Base-by-base conservation (phyloP, 2,888 invertebrate species). In the Scaptomyza tumidula region DNA sequence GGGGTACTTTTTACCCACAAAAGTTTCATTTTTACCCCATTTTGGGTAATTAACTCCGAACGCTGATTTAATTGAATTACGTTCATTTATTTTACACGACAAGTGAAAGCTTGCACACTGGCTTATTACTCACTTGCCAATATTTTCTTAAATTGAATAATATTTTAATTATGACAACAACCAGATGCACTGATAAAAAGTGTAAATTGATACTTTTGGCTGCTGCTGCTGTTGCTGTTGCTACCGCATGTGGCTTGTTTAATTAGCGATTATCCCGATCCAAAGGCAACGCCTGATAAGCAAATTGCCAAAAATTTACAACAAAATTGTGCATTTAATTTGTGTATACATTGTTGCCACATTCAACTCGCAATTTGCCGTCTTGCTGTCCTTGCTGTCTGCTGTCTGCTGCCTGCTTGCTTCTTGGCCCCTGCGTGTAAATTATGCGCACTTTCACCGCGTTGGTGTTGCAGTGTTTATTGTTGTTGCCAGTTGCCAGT, bases 381-480 rank as follows among this genome's bases (percentile, higher is more conserved):
- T 37, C 48, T 19, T 1, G 19, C 19, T 44, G 65, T 29, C 29
- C 33, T 45, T 31, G 14, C 49, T 43, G 44, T 37, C 45, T 41
- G 35, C 19, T 19, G 1, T 19, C 19, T 19, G 35, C 19, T 19
- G 1, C 2, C 19, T 19, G 19, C 19, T 19, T 19, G 19, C 44
- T 35, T 49, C 75, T 66, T 63, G 75, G 78, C 71, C 67, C 68
- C 72, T 80, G 85, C 70, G 86, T 83, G 83, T 85, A 81, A 85
- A 78, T 84, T 86, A 85, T 81, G 86, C 84, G 67, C 80, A 85
- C 85, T 85, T 85, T 85, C 86, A 84, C 85, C 86, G 73, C 69
- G 56, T 73, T 66, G 75, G 59, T 65, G 75, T 72, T 58, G 73
- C 52, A 46, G 44, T 59, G 48, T 14, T 35, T 50, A 31, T 49